Percentiles rank a stretch among this genome's conserved stretches.
These are phyloP conservation scores for Muraenolepis orangiensis DNA, from an alignment of 2,797 vertebrate genomes.

Conservation along the genomic window DNA sequence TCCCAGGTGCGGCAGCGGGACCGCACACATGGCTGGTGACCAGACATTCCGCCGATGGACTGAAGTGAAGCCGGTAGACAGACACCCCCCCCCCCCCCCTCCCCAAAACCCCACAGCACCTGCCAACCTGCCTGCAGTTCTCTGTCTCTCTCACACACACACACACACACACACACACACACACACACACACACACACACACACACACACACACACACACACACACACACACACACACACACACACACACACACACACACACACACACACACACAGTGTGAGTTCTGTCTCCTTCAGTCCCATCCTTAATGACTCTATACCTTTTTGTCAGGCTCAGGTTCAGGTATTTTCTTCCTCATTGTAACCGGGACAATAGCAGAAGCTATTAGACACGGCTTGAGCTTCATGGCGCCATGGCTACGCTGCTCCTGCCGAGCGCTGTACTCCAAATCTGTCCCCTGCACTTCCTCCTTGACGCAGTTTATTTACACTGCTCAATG, in stretches of 20 bases:
- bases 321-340: background rate
- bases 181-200: background rate
- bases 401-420: slow-evolving; percentile 50
- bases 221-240: background rate
- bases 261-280: too few species aligned
- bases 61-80: slow-evolving; percentile 58
- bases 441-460: slow-evolving; percentile 21
- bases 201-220: background rate
- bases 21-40: slow-evolving; percentile 44
- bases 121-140: slow-evolving; percentile 25
- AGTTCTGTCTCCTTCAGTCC: too few species aligned
- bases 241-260: background rate
- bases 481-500: slow-evolving; percentile 39
- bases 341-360: slow-evolving; percentile 44
- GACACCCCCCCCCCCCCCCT: slow-evolving; percentile 35
- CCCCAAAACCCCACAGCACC: slow-evolving; percentile 23
- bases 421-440: slow-evolving; percentile 55
- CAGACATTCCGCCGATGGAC: slow-evolving; percentile 68
- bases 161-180: background rate
- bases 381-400: slow-evolving; percentile 57
- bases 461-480: background rate
- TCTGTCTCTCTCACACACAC: background rate
- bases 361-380: slow-evolving; percentile 51
- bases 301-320: too few species aligned
- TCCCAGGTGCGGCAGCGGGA: slow-evolving; percentile 62